Evolutionary conservation across 2,797 vertebrate species (phyloP), one percentile per base, ranked within the genome.

Genomic region (Alauda arvensis): DNA sequence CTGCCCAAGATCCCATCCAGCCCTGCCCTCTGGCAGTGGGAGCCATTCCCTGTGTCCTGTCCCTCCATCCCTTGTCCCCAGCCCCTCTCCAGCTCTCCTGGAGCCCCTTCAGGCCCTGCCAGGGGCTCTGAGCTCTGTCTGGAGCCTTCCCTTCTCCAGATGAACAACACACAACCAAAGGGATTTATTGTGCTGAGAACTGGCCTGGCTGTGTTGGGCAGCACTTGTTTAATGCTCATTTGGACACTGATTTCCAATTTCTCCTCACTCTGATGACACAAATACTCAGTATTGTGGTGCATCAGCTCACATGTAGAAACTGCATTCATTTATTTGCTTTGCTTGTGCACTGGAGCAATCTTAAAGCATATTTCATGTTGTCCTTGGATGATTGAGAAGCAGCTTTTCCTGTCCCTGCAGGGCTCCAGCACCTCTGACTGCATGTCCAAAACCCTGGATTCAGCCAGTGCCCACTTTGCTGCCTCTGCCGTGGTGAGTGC

Each of bases 401-500:
- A 5, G 4, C 1, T 24, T 11, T 5, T 10, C 1, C 14, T 15
- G 12, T 29, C 83, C 75, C 68, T 84, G 3, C 71, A 99, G 98
- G 97, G 97, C 94, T 96, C 96, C 52, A 93, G 95, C 94, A 96
- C 97, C 85, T 96, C 97, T 86, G 97, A 98, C 95, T 97, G 97
- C 59, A 95, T 97, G 95, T 98, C 98, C 37, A 98, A 98, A 97
- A 98, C 98, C 51, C 97, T 99, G 83, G 98, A 99, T 96, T 99
- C 98, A 21, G 98, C 98, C 95, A 98, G 98, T 21, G 98, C 98
- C 96, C 98, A 98, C 94, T 99, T 99, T 95, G 98, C 98, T 94
- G 98, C 98, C 39, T 99, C 98, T 7, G 98, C 98, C 68, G 98
- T 99, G 94, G 97, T 99, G 81, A 98, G 97, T 87, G 96, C 98